Evolutionary conservation across 2,888 invertebrate genomes (phyloP), one percentile per base, ranked within the genome.

Genomic region (Xanthia icteritia): DNA sequence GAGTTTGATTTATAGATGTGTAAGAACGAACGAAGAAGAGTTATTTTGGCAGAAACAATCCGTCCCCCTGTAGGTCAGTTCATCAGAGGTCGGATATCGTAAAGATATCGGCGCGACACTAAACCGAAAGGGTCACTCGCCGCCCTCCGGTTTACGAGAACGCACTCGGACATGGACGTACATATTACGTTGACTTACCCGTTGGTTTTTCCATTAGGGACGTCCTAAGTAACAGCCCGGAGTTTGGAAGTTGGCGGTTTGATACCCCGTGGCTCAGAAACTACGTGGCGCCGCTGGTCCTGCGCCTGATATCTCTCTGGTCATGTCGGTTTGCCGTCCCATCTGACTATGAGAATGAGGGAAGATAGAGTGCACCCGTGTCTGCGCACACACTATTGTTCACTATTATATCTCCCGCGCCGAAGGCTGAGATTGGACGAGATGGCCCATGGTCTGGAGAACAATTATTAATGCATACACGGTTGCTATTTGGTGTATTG

Each of bases 41-140:
- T 45, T 13, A 36, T 11, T 58, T 61, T 31, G 42, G 6, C 0
- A 1, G 17, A 39, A 61, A 61, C 31, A 81, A 39, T 84, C 23
- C 84, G 67, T 61, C 89, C 92, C 89, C 88, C 27, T 3, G 54
- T 73, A 73, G 90, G 89, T 88, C 91, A 91, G 91, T 94, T 88
- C 92, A 91, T 92, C 92, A 92, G 91, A 83, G 88, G 89, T 81
- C 91, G 93, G 93, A 92, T 93, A 94, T 94, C 93, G 94, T 94
- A 94, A 94, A 94, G 93, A 94, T 94, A 94, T 94, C 94, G 91
- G 90, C 89, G 83, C 85, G 85, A 85, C 91, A 90, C 89, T 92
- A 90, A 92, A 89, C 90, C 90, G 76, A 90, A 91, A 92, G 93
- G 92, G 92, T 91, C 78, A 70, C 81, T 85, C 83, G 63, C 71